Evolutionary conservation across 2,888 invertebrate species (phyloP).

Genomic region (Melanostoma mellinum): DNA sequence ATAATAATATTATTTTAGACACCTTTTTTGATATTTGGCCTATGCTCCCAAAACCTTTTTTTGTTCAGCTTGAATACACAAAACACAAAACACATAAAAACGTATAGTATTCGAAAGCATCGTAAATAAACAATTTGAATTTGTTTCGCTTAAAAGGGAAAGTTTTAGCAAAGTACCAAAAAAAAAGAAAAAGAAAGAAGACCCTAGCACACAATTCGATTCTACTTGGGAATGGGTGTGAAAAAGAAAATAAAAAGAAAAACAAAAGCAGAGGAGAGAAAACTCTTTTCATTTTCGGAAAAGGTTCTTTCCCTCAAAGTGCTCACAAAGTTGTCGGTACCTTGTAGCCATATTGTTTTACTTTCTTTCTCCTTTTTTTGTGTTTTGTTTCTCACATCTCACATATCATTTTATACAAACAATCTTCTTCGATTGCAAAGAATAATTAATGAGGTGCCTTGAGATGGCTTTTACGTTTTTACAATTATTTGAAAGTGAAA

Average conservation of each 20-base stretch:
- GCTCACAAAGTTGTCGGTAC: conserved; percentile 12
- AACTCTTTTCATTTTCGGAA: background rate
- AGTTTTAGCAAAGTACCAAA: background rate
- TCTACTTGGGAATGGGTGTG: background rate
- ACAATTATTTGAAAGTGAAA: background rate
- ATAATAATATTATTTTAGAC: background rate
- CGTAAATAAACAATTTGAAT: conserved; percentile 33
- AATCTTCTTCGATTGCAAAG: conserved; percentile 49
- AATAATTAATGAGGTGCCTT: conserved; percentile 36
- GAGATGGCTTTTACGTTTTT: conserved; percentile 9
- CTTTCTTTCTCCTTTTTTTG: background rate
- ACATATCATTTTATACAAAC: conserved; percentile 47
- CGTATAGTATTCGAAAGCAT: background rate
- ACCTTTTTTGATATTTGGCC: conserved; percentile 1
- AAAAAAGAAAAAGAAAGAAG: background rate
- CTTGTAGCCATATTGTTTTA: background rate
- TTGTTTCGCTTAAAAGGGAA: conserved; percentile 13
- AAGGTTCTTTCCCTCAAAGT: conserved; percentile 3
- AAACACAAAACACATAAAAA: conserved; percentile 1
- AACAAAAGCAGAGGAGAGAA: background rate
- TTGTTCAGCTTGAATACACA: background rate
- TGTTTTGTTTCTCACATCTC: background rate
- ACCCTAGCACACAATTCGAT: conserved; percentile 18
- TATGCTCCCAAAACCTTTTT: background rate
- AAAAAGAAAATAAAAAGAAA: background rate